These are phyloP conservation scores for Euproctis similis DNA, from an alignment of 2,888 invertebrate species.

Conservation along the genomic window DNA sequence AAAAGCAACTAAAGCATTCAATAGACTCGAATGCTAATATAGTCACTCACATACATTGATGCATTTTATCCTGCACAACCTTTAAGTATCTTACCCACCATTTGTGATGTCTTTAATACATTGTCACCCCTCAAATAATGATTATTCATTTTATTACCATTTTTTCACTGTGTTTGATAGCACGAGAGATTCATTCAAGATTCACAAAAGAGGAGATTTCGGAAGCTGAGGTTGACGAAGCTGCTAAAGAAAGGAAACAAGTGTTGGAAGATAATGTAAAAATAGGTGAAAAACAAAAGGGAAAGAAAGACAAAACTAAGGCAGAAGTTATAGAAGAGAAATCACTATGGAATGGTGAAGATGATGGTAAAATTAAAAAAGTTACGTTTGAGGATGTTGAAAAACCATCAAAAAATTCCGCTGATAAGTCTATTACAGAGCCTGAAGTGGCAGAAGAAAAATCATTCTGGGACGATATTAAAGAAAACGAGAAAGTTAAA, in stretches of 20 bases:
- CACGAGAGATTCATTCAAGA: slow-evolving; percentile 69
- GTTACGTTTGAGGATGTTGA: slow-evolving; percentile 34
- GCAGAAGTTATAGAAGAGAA: slow-evolving; percentile 39
- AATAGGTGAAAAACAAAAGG: slow-evolving; percentile 25
- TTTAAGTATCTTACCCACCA: slow-evolving; percentile 27
- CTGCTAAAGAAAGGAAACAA: slow-evolving; percentile 36
- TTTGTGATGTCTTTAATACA: slow-evolving; percentile 52
- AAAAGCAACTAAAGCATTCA: slow-evolving; percentile 49
- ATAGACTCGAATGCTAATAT: slow-evolving; percentile 56
- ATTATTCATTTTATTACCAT: slow-evolving; percentile 34
- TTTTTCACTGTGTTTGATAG: slow-evolving; percentile 57
- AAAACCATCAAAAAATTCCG: slow-evolving; percentile 21
- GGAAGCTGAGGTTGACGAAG: slow-evolving; percentile 68
- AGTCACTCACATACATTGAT: slow-evolving; percentile 36
- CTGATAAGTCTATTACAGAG: slow-evolving; percentile 34
- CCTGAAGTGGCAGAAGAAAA: slow-evolving; percentile 43
- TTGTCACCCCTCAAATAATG: slow-evolving; percentile 27
- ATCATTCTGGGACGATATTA: slow-evolving; percentile 39
- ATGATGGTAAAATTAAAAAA: slow-evolving; percentile 37
- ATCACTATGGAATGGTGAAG: slow-evolving; percentile 48
- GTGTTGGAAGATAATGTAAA: slow-evolving; percentile 37
- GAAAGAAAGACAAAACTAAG: slow-evolving; percentile 35
- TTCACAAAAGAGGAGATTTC: slow-evolving; percentile 62
- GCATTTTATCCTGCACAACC: slow-evolving; percentile 28
- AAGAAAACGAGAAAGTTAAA: slow-evolving; percentile 34